Conservation (phyloP, 2,113 vertebrate genomes). For the Grantiella picta region DNA sequence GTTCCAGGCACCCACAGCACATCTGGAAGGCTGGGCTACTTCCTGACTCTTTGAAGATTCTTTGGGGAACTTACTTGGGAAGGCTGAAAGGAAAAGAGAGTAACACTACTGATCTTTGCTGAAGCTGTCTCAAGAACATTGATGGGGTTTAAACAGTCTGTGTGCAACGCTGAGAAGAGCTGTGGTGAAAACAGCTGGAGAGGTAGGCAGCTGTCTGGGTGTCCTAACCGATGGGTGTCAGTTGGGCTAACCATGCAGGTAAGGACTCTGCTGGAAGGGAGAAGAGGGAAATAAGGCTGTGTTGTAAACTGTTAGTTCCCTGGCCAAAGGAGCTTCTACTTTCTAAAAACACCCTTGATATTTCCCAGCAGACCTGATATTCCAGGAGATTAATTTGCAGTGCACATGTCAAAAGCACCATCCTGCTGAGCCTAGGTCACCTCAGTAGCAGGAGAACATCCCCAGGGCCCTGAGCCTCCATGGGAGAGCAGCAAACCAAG, state of each 20-base stretch:
- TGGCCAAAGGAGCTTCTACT: background rate
- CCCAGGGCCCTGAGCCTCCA: background rate
- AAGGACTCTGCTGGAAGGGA: background rate
- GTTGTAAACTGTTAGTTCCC: background rate
- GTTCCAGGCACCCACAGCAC: accelerated
- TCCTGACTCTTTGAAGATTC: background rate
- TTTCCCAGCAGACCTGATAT: background rate
- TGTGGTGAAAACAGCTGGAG: background rate
- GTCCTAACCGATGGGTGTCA: background rate
- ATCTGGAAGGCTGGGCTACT: background rate
- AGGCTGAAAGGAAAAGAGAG: background rate
- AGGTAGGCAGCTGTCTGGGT: background rate
- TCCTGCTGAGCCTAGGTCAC: background rate
- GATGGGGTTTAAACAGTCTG: background rate
- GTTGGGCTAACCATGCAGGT: background rate
- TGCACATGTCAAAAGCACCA: background rate
- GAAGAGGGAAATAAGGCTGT: background rate
- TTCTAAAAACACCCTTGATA: background rate
- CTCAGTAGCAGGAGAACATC: conserved; percentile 41
- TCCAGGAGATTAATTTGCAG: background rate
- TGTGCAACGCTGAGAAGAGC: background rate
- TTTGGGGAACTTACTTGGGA: background rate
- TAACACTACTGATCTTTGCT: background rate
- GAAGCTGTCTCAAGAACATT: background rate
- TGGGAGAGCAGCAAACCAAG: conserved; percentile 5